Evolutionary conservation across 1,140 invertebrate genomes (phyloP), one percentile per base, ranked within the genome.

Genomic region (Chironomus tepperi): DNA sequence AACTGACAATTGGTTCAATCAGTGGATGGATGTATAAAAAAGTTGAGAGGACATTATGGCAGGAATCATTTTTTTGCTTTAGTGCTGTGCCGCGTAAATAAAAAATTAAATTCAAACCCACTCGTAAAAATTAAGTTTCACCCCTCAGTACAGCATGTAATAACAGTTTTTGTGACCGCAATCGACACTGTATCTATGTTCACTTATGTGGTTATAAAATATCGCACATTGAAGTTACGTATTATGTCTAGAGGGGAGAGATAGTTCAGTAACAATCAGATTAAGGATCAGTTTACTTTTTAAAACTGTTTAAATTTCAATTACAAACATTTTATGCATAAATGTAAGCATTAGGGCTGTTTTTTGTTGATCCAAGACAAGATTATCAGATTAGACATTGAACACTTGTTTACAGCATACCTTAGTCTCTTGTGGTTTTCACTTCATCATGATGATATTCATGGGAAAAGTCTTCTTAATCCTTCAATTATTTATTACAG

Each of bases 341-440:
- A 9, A 47, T 47, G 24, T 47, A 15, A 10, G 47, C n/a, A 57
- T n/a, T n/a, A n/a, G 12, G 47, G n/a, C n/a, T n/a, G n/a, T n/a
- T n/a, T n/a, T n/a, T n/a, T n/a, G n/a, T n/a, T n/a, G n/a, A n/a
- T n/a, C n/a, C n/a, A 12, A 57, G 47, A 12, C 12, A 57, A 57
- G 47, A 57, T 57, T 57, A 57, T 57, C 12, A 57, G 47, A 57
- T 57, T 57, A 57, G 47, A 57, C 47, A 57, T 57, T 57, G 47
- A 57, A 57, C 47, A 57, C 47, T 57, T 57, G 47, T 57, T 57
- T 57, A 57, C n/a, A 57, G n/a, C 47, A 57, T 15, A n/a, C 47
- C 15, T 57, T 5, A 57, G 12, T 57, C 5, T 57, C n/a, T 57
- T 57, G 24, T 34, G 24, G 24, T 34, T 34, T 34, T 34, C 24